phyloP scores from a whole-genome alignment of 2,888 invertebrate genomes.

The Tachina fera region DNA sequence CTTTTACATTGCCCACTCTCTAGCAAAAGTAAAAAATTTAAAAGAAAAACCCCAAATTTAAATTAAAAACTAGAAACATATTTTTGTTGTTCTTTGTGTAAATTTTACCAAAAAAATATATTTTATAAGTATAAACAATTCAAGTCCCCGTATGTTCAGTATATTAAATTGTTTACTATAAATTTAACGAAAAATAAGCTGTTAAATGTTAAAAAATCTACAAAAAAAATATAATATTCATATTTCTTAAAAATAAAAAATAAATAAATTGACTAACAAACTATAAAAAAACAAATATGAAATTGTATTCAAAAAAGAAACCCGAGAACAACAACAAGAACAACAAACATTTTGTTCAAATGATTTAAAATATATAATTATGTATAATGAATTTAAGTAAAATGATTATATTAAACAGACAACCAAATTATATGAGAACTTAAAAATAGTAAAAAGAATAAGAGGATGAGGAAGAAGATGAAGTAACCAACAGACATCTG shows the following conservation, averaged over 20 bases:
- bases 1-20: slow-evolving; percentile 30
- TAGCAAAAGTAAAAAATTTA: not conserved
- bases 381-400: slow-evolving; percentile 67
- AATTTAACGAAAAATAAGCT: slow-evolving; percentile 40
- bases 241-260: slow-evolving; percentile 63
- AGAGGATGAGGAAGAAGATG: slow-evolving; percentile 41
- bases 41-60: not conserved
- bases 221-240: slow-evolving; percentile 64
- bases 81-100: slow-evolving; percentile 69
- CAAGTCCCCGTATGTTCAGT: slow-evolving; percentile 54
- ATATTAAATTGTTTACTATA: slow-evolving; percentile 59
- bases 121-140: slow-evolving; percentile 61
- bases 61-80: slow-evolving; percentile 13
- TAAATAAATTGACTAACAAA: slow-evolving; percentile 46
- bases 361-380: slow-evolving; percentile 62
- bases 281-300: slow-evolving; percentile 25
- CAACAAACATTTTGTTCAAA: slow-evolving; percentile 69
- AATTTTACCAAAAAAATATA: slow-evolving; percentile 59
- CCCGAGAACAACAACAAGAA: slow-evolving; percentile 25
- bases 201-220: slow-evolving; percentile 67
- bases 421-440: slow-evolving; percentile 67
- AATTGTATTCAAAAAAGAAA: slow-evolving; percentile 55
- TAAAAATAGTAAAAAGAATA: slow-evolving; percentile 43
- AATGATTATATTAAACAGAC: slow-evolving; percentile 37
- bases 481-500: slow-evolving; percentile 76